These are phyloP conservation scores for Halcyon badia DNA, from an alignment of 2,797 vertebrate species.

Conservation along the genomic window DNA sequence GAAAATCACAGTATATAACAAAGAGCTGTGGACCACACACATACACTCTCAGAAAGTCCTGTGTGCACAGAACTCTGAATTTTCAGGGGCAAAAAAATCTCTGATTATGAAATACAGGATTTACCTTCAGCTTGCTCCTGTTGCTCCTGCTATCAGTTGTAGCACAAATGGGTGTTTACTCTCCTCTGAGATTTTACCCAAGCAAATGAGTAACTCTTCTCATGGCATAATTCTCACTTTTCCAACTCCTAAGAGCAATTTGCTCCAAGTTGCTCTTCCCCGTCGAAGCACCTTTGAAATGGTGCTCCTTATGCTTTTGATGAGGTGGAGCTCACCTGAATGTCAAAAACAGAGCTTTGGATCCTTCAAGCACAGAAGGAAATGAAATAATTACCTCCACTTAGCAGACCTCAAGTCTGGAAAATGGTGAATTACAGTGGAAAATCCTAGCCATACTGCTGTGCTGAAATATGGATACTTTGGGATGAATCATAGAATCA, in stretches of 20 bases:
- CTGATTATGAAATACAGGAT: neutral
- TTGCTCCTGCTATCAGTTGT: neutral
- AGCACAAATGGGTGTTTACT: neutral
- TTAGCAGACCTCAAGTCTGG: neutral
- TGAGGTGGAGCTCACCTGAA: neutral
- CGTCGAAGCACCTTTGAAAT: neutral
- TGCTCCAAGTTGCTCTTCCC: neutral
- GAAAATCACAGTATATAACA: conserved; percentile 18
- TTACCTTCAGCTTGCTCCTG: neutral
- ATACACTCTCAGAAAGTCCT: neutral
- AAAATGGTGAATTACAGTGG: neutral
- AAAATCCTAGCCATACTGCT: neutral
- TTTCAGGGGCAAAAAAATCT: neutral
- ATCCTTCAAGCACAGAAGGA: neutral
- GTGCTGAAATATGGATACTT: neutral
- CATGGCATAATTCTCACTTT: neutral
- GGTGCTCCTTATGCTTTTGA: neutral
- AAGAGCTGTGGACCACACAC: conserved; percentile 28
- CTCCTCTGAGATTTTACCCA: neutral
- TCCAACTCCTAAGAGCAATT: neutral
- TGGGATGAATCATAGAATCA: neutral
- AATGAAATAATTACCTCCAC: neutral
- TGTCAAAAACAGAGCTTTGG: neutral
- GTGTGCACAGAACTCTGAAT: neutral
- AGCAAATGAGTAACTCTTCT: neutral